Base-by-base conservation (phyloP, 1,140 invertebrate genomes). In the Hyles euphorbiae region DNA sequence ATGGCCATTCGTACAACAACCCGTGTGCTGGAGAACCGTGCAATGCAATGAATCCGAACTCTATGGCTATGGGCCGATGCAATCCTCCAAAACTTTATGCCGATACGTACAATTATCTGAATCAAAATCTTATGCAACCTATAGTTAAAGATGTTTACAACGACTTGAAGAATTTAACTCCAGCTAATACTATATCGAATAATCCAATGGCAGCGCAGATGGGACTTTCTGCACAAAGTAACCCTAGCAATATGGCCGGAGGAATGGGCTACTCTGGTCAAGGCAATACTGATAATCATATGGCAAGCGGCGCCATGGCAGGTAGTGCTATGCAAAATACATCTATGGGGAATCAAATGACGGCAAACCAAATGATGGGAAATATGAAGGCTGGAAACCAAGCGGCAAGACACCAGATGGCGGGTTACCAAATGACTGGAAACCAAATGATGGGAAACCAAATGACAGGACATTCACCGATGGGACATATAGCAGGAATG, bases 121-220 rank as follows among this genome's bases (percentile, higher is more conserved):
- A 71, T 33, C 34, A 71, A 58, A 87, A 81, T 61, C 61, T 87
- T 0, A 81, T 88, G 80, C 77, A 86, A 48, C 86, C 86, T 0
- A 68, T 75, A 5, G 65, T 87, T 3, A 63, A 86, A 58, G 86
- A 88, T 67, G 83, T 88, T 1, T 87, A 87, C 51, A 61, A 82
- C 3, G 86, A 88, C 53, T 65, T 88, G 7, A 84, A 78, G 62
- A 68, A 65, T 12, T 75, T 88, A 33, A 76, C 67, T 34, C 74
- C 83, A 32, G 67, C 49, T 10, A 88, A 88, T 52, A 82, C 83
- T 3, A 54, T 88, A 4, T 60, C 70, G 54, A 83, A 82, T 58
- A 79, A 70, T 57, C 71, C 78, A 12, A 63, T 78, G 40, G 78
- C 67, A 6, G 55, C 51, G 34, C 61, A 78, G 51, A 76, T 83